Percentiles rank a stretch among this genome's conserved stretches.
Conservation (phyloP, 2,888 invertebrate genomes). For the Petrolisthes manimaculis region DNA sequence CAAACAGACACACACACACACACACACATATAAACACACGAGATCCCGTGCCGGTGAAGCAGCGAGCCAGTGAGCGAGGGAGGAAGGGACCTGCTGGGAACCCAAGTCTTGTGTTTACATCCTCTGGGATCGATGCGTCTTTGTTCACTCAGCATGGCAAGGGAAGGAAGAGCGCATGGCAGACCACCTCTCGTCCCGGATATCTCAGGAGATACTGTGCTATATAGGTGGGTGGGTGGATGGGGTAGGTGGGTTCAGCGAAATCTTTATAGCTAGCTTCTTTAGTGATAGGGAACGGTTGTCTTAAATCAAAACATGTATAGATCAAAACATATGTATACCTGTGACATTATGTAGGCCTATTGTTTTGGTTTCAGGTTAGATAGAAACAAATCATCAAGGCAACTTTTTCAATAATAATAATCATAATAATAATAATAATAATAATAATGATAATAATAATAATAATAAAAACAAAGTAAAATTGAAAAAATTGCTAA, state of each 20-base stretch:
- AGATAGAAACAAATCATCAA: too few relatives aligned
- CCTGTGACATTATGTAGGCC: too few relatives aligned
- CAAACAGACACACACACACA: too few relatives aligned
- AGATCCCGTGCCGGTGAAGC: not conserved
- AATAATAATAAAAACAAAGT: too few relatives aligned
- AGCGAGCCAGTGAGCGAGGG: not conserved
- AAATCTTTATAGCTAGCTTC: too few relatives aligned
- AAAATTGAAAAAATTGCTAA: too few relatives aligned
- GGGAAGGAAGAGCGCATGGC: conserved; percentile 38
- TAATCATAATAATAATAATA: too few relatives aligned
- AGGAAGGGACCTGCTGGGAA: not conserved
- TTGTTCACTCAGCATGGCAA: conserved; percentile 44
- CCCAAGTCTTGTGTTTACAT: conserved; percentile 38
- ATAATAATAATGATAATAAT: not conserved
- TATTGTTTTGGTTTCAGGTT: too few relatives aligned
- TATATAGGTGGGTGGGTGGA: not conserved
- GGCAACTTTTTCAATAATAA: not conserved
- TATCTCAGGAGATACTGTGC: not conserved
- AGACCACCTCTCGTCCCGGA: not conserved
- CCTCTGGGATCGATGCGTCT: conserved; percentile 46
- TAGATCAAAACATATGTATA: too few relatives aligned
- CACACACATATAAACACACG: too few relatives aligned
- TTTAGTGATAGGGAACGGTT: too few relatives aligned
- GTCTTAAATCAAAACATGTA: too few relatives aligned
- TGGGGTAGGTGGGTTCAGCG: not conserved